Evolutionary conservation across 1,140 invertebrate species (phyloP), one percentile per base, ranked within the genome.

Genomic region (Galleria mellonella): DNA sequence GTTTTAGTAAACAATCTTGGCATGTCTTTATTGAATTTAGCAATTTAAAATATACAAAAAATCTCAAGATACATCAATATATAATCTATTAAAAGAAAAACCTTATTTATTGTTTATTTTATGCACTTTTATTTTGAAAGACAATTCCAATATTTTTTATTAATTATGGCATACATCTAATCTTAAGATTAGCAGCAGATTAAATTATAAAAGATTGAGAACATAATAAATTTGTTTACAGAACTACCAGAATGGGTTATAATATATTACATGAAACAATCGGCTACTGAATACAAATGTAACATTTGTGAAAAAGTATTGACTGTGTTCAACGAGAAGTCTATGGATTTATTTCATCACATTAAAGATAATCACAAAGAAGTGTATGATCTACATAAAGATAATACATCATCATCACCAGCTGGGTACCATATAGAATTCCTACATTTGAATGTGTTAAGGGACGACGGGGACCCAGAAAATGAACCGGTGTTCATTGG

Each of bases 341-440:
- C 59, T 7, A 0, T 51, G 3, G 57, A 71, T 27, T 45, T 74
- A 0, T 11, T 79, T 2, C 45, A 70, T 1, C 78, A 84, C 17
- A 59, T 84, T 11, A 59, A 63, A 47, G 35, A 23, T 9, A 42
- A 31, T 4, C 81, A 84, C 10, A 72, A 71, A 36, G 74, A 81
- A 15, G 55, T 84, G 0, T 64, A 72, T 29, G 69, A 77, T 5
- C 50, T 84, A 6, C 81, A 84, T 29, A 66, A 64, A 40, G 66
- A 72, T 10, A 68, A 67, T 46, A 49, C 64, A 0, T 69, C 78
- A 41, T 51, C 66, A 23, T 52, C n/a, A n/a, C n/a, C 60, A 0
- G 63, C 76, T 0, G 76, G 81, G 7, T 84, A 75, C 36, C 73
- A 73, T 38, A 79, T 84, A 27, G 81, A 84, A 38, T 84, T 79